phyloP scores from a whole-genome alignment of 2,888 invertebrate genomes.

The Agrochola circellaris region DNA sequence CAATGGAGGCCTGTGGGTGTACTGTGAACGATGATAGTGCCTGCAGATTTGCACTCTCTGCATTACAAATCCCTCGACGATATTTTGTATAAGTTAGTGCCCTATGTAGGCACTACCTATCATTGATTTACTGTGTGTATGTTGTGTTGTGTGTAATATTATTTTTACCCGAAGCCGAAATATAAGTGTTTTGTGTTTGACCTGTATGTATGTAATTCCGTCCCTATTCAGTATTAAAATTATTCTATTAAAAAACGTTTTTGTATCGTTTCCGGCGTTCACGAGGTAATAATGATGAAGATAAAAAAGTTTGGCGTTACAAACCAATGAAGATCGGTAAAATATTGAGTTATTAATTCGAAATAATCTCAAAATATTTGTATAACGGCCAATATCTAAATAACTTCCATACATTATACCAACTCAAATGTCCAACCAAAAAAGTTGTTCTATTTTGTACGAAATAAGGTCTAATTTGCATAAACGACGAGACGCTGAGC shows the following conservation, averaged over 20 bases:
- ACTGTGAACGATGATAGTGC: not conserved
- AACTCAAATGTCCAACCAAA: not conserved
- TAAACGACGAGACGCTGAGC: slow-evolving; percentile 48
- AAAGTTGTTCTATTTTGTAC: slow-evolving; percentile 9
- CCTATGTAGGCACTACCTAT: not conserved
- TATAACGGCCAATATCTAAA: slow-evolving; percentile 52
- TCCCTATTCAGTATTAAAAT: not conserved
- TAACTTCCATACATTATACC: slow-evolving; percentile 22
- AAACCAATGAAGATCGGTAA: slow-evolving; percentile 24
- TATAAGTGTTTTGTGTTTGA: too few relatives aligned
- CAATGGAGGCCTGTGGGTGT: not conserved
- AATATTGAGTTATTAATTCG: slow-evolving; percentile 57
- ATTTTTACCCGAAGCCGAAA: too few relatives aligned
- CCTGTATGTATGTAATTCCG: too few relatives aligned
- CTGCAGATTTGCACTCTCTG: not conserved
- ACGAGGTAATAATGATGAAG: slow-evolving; percentile 35
- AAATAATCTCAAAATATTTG: slow-evolving; percentile 60
- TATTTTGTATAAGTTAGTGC: not conserved
- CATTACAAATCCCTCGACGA: not conserved
- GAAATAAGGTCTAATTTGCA: slow-evolving; percentile 52
- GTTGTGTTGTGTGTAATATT: not conserved
- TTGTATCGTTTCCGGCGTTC: slow-evolving; percentile 9
- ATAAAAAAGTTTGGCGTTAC: slow-evolving; percentile 30
- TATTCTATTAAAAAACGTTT: not conserved
- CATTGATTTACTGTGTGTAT: not conserved